phyloP scores from a whole-genome alignment of 2,797 vertebrate species.

The Scyliorhinus canicula region DNA sequence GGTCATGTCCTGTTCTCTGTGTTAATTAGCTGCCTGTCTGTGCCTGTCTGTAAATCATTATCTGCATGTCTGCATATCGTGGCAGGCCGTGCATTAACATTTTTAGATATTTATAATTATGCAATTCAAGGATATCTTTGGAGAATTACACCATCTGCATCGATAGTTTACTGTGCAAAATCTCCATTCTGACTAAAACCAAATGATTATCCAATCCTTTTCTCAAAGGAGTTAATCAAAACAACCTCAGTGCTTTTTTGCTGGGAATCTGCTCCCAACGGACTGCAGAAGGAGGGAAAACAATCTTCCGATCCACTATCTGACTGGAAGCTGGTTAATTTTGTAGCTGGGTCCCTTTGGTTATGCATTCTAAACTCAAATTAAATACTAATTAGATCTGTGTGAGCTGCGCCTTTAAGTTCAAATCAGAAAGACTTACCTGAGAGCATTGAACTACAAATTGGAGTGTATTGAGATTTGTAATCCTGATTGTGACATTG shows the following conservation, averaged over 20 bases:
- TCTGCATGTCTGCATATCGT: no score
- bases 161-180: no score
- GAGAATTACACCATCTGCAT: background rate
- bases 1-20: no score
- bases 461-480: conserved; percentile 9
- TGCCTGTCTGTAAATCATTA: no score
- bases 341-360: background rate
- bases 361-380: conserved; percentile 13
- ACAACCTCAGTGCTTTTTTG: background rate
- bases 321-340: background rate
- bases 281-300: background rate
- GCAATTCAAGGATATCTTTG: background rate
- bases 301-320: background rate
- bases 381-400: conserved; percentile 22
- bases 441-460: background rate
- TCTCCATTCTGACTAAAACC: background rate
- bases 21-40: no score
- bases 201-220: background rate
- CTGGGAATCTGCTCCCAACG: background rate
- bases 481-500: background rate
- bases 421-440: conserved; percentile 7
- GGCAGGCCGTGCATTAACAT: no score
- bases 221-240: background rate
- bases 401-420: background rate
- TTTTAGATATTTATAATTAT: background rate